Percentiles rank a stretch among this genome's conserved stretches.
Conservation (phyloP, 2,113 vertebrate species). For the Procapra przewalskii region DNA sequence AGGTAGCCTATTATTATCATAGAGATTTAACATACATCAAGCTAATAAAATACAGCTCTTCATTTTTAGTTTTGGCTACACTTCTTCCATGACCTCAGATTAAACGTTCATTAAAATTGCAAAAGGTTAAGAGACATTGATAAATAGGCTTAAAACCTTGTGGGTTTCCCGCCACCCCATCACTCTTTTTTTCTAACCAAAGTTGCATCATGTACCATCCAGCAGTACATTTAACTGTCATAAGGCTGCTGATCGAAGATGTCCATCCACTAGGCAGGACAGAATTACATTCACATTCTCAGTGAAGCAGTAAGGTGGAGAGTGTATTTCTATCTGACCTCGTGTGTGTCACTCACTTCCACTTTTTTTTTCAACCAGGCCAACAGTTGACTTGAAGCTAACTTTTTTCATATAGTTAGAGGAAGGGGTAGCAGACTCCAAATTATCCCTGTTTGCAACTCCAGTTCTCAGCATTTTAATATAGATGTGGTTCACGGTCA, state of each 20-base stretch:
- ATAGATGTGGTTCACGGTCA: not conserved
- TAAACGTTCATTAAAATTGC: slow-evolving; percentile 15
- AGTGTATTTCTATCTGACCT: slow-evolving; percentile 12
- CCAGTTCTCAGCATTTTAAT: not conserved
- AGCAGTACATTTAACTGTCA: not conserved
- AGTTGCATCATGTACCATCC: not conserved
- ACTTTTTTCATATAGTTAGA: not conserved
- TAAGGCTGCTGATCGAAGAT: not conserved
- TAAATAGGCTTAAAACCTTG: not conserved
- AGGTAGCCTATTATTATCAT: not conserved
- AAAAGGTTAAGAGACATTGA: not conserved
- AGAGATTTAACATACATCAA: slow-evolving; percentile 20
- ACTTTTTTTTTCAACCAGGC: not conserved
- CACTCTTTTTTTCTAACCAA: not conserved
- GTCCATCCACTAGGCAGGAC: fast-evolving
- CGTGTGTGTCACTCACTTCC: not conserved
- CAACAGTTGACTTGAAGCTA: slow-evolving; percentile 1
- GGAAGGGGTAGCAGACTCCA: not conserved
- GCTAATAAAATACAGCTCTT: slow-evolving; percentile 50
- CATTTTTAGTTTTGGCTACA: slow-evolving; percentile 44
- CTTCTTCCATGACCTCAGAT: not conserved
- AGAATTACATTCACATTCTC: not conserved
- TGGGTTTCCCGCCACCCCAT: not conserved
- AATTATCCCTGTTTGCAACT: not conserved
- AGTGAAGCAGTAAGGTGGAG: not conserved